phyloP scores from a whole-genome alignment of 2,888 invertebrate genomes.

The Peribatodes rhomboidaria region DNA sequence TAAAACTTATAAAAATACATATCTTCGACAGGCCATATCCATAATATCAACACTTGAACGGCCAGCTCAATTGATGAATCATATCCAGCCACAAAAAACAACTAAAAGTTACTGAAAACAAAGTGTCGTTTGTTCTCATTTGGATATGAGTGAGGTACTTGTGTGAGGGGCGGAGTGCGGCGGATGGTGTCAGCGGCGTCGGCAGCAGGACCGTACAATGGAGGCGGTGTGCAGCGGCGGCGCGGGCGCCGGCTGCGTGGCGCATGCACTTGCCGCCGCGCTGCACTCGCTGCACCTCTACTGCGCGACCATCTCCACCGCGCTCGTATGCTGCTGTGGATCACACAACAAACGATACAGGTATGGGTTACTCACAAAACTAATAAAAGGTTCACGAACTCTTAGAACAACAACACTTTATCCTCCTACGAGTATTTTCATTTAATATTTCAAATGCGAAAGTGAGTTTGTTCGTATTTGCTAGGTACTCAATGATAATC shows the following conservation, averaged over 20 bases:
- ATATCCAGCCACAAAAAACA: not conserved
- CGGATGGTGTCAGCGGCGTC: conserved; percentile 42
- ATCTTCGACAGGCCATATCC: not conserved
- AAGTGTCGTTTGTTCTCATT: conserved; percentile 24
- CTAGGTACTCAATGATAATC: no score
- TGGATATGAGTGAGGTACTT: conserved; percentile 38
- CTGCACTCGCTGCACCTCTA: conserved; percentile 78
- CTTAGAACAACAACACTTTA: no score
- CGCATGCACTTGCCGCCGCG: conserved; percentile 71
- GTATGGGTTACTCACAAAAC: conserved; percentile 39
- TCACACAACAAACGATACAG: conserved; percentile 60
- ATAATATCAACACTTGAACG: not conserved
- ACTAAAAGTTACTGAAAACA: conserved; percentile 23
- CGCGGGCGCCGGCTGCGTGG: conserved; percentile 57
- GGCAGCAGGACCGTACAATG: conserved; percentile 55
- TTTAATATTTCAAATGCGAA: no score
- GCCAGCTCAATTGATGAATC: not conserved
- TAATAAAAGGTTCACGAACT: no score
- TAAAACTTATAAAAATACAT: not conserved
- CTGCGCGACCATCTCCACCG: conserved; percentile 76
- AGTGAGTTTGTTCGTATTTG: no score
- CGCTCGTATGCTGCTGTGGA: conserved; percentile 76
- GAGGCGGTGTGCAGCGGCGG: conserved; percentile 67
- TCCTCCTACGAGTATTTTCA: no score
- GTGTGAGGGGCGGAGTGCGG: conserved; percentile 41